Conservation (phyloP, 1,140 invertebrate genomes). For the Neodiprion pinetum region DNA sequence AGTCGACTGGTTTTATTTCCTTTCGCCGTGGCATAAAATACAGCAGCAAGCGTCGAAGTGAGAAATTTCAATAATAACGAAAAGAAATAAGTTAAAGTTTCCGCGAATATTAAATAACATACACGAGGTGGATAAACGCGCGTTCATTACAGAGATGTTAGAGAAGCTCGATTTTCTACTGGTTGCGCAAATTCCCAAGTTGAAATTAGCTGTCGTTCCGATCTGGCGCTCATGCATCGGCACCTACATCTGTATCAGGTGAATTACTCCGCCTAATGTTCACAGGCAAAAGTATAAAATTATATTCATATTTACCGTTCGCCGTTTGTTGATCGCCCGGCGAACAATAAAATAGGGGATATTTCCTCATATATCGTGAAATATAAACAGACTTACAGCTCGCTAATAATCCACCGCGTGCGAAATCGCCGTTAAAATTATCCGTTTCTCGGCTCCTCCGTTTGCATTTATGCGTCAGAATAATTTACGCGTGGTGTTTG, state of each 20-base stretch:
- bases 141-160: no score
- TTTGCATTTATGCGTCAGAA: neutral
- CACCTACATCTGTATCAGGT: no score
- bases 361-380: neutral
- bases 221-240: neutral
- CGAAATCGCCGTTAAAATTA: neutral
- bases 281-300: neutral
- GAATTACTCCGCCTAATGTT: constrained; percentile 4
- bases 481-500: neutral
- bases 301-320: neutral
- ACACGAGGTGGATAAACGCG: no score
- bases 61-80: no score
- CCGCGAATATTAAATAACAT: no score
- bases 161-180: no score
- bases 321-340: neutral
- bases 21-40: no score
- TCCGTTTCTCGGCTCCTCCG: neutral
- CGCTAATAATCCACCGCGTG: neutral
- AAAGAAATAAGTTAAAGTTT: no score
- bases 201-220: neutral
- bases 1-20: no score
- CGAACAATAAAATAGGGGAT: neutral
- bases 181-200: no score
- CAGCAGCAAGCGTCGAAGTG: no score
- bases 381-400: neutral